Conservation (phyloP, 2,888 invertebrate species). For the Onchidella celtica region DNA sequence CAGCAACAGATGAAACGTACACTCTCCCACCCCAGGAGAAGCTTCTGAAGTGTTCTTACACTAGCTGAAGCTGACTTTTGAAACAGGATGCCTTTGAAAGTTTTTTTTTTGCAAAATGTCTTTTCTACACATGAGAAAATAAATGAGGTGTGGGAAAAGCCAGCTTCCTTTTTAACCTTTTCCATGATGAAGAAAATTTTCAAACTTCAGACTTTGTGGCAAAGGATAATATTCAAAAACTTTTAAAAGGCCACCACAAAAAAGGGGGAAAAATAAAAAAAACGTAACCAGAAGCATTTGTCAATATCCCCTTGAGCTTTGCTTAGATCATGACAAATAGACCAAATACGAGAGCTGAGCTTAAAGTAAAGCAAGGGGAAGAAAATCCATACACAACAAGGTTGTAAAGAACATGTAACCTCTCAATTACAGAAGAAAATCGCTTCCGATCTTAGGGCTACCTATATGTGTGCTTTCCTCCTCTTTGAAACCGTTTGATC, state of each 20-base stretch:
- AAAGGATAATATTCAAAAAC: no score
- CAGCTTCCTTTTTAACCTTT: no score
- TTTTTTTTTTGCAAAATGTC: no score
- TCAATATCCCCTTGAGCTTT: background rate
- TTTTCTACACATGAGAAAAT: no score
- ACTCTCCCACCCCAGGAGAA: no score
- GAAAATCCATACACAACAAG: constrained; percentile 8
- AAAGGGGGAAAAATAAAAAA: background rate
- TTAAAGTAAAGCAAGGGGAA: background rate
- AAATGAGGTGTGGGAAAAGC: no score
- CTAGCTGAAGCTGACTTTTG: no score
- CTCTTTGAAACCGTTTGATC: constrained; percentile 37
- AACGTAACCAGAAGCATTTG: background rate
- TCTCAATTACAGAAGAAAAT: constrained; percentile 33
- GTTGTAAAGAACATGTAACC: background rate
- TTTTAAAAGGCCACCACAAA: background rate
- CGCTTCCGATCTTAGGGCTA: constrained; percentile 17
- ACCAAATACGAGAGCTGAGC: background rate
- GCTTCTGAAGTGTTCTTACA: no score
- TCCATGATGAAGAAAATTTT: no score
- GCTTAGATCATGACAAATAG: background rate
- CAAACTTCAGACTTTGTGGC: no score
- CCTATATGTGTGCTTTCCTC: background rate
- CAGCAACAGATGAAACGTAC: no score
- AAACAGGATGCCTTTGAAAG: no score